A percentile compares a stretch with the other conserved stretches of the same genome.
Evolutionary conservation across 2,797 vertebrate genomes (phyloP).

Genomic region (Phoeniculus purpureus): DNA sequence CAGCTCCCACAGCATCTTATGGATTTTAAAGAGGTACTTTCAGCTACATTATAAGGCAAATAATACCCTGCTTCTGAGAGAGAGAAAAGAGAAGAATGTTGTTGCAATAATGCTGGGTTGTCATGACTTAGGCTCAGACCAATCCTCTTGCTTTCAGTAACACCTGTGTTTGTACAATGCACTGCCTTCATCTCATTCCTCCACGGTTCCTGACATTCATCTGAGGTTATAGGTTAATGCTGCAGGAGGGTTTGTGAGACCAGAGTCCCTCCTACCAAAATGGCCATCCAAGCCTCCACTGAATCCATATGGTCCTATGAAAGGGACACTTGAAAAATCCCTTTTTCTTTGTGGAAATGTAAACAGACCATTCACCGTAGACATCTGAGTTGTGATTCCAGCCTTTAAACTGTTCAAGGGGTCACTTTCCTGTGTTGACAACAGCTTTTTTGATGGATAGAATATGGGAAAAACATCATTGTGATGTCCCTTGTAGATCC

Average conservation of each 20-base stretch:
- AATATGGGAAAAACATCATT: not conserved
- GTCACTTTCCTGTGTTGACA: fast-evolving
- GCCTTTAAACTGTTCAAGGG: not conserved
- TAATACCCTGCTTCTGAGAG: not conserved
- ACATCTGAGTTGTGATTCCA: fast-evolving
- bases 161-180: not conserved
- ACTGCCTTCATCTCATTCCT: not conserved
- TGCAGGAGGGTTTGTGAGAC: not conserved
- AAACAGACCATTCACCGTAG: not conserved
- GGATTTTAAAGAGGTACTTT: slow-evolving; percentile 28
- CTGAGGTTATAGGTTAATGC: not conserved
- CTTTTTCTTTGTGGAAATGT: not conserved
- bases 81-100: not conserved
- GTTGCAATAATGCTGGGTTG: slow-evolving; percentile 8
- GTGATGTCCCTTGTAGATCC: not conserved
- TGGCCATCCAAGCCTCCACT: not conserved
- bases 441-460: not conserved
- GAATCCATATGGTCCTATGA: fast-evolving
- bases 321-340: not conserved
- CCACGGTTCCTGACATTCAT: not conserved
- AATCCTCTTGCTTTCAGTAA: slow-evolving; percentile 7
- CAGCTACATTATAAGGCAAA: slow-evolving; percentile 3
- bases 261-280: not conserved
- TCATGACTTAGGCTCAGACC: not conserved
- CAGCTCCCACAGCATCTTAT: not conserved